Percentiles rank a stretch among this genome's conserved stretches.
Conservation (phyloP, 2,888 invertebrate genomes). For the Tetragonula carbonaria region DNA sequence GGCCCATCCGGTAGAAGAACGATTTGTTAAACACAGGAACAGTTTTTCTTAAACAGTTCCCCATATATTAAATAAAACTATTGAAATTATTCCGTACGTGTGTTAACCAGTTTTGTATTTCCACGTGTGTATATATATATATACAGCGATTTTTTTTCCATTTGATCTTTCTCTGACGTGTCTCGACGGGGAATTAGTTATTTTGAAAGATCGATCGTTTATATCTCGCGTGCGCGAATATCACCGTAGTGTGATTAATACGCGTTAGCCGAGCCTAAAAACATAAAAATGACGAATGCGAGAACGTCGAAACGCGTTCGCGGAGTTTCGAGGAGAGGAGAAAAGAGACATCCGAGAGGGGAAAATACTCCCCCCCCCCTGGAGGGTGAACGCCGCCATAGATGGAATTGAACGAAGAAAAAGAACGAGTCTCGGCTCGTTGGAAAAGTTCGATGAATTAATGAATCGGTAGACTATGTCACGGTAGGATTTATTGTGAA, state of each 20-base stretch:
- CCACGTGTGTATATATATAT: no score
- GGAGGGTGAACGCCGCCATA: not conserved
- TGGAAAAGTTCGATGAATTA: constrained; percentile 47
- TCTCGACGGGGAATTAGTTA: no score
- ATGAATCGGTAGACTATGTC: constrained; percentile 41
- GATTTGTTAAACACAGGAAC: no score
- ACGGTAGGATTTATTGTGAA: constrained; percentile 44
- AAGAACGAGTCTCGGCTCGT: constrained; percentile 12
- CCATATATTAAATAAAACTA: no score
- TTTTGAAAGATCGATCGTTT: not conserved
- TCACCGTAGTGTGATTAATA: not conserved
- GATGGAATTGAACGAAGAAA: constrained; percentile 8
- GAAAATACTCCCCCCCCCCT: not conserved
- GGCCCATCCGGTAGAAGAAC: no score
- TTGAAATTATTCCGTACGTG: no score
- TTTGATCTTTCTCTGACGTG: no score
- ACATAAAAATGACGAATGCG: constrained; percentile 6
- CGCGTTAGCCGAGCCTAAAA: not conserved
- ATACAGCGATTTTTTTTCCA: no score
- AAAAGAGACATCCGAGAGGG: not conserved
- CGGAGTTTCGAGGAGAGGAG: not conserved
- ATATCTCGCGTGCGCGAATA: not conserved
- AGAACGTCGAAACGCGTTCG: not conserved
- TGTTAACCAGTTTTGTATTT: no score
- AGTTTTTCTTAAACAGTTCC: no score